phyloP scores from a whole-genome alignment of 2,888 invertebrate genomes.

The Torymus texanus region DNA sequence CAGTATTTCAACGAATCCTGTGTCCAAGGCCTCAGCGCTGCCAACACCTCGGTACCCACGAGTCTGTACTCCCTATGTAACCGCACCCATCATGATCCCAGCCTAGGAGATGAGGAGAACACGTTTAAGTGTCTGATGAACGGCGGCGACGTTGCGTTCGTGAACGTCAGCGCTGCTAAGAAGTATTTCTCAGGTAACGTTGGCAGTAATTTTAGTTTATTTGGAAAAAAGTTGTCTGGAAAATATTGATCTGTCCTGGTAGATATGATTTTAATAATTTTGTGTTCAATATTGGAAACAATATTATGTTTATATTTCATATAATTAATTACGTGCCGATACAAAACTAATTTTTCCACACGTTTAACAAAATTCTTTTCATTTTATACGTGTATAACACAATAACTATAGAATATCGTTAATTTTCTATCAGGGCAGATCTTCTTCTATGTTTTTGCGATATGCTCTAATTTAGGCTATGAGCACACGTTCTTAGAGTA shows the following conservation, averaged over 20 bases:
- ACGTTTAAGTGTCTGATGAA: slow-evolving; percentile 79
- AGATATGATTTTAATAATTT: too few relatives aligned
- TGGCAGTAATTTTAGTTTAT: neutral
- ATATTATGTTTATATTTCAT: too few relatives aligned
- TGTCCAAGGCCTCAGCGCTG: slow-evolving; percentile 69
- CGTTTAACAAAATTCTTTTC: too few relatives aligned
- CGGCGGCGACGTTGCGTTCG: slow-evolving; percentile 87
- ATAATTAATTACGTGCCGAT: too few relatives aligned
- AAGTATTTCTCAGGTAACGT: slow-evolving; percentile 77
- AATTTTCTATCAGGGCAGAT: too few relatives aligned
- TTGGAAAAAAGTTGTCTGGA: neutral
- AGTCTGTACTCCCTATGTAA: slow-evolving; percentile 64
- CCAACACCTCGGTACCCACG: slow-evolving; percentile 54
- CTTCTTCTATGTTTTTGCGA: too few relatives aligned
- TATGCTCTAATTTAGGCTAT: too few relatives aligned
- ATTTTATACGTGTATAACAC: too few relatives aligned
- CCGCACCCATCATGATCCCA: slow-evolving; percentile 36
- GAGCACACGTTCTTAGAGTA: too few relatives aligned
- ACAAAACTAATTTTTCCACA: too few relatives aligned
- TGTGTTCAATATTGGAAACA: too few relatives aligned
- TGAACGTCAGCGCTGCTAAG: slow-evolving; percentile 80
- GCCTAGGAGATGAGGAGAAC: slow-evolving; percentile 48
- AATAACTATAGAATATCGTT: too few relatives aligned
- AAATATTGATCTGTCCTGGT: neutral
- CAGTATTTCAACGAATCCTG: slow-evolving; percentile 84